Base-by-base conservation (phyloP, 2,113 vertebrate species). In the Brachyistius frenatus region DNA sequence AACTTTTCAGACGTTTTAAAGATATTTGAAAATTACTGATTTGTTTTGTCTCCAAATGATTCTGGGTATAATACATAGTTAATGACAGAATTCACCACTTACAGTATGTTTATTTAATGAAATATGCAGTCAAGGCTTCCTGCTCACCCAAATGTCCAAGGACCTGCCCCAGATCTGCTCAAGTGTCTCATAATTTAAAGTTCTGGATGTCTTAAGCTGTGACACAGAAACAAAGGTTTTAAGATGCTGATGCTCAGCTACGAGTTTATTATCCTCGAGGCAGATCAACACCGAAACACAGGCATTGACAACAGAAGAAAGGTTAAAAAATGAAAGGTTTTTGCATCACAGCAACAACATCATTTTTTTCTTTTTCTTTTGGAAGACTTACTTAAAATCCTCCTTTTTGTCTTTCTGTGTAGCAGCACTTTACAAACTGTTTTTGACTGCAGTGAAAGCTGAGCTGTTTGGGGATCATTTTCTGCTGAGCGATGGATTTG, bases 401-500 rank as follows among this genome's bases (percentile, higher is more conserved):
- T 54, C 16, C 55, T 39, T 68, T 64, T 41, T 23, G 23, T 53
- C 30, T 55, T 60, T 71, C 32, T 58, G 32, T 52, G 1, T 15
- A n/a, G 39, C 73, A 72, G 50, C 80, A 39, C 53, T 71, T 76
- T 50, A 2, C 44, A 61, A 75, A 39, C 53, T 56, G 30, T 39
- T 36, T 62, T 36, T 41, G 52, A 67, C 73, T 81, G 74, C 73
- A 81, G 64, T 67, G 65, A 80, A 84, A 84, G 54, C 33, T 58
- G 66, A 83, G 69, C 78, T 69, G 58, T 55, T 55, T 57, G 39
- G 52, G 76, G 83, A 76, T 76, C 8, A 2, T 49, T 74, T 79
- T 88, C 73, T 75, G 80, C 78, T 78, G 77, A 86, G 57, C 73
- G 85, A 86, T 83, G 50, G 70, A 71, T 84, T 79, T 83, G 68